Percentiles rank a stretch among this genome's conserved stretches.
These are phyloP conservation scores for Clivina fossor DNA, from an alignment of 2,888 invertebrate genomes.

Conservation along the genomic window DNA sequence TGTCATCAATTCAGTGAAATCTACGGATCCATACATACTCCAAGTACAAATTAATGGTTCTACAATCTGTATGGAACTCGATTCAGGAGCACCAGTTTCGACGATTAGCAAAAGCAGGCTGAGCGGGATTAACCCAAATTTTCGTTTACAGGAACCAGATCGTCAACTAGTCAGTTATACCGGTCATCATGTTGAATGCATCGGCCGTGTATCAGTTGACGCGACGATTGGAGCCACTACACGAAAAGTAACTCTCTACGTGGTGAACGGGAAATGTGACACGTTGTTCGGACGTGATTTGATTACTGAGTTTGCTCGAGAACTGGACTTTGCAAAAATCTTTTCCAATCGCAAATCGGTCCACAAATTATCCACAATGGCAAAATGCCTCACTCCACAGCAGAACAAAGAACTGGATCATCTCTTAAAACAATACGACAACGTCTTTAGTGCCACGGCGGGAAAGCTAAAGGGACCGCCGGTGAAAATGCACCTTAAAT, in stretches of 20 bases:
- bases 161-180: conserved; percentile 26
- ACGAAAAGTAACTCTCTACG: conserved; percentile 17
- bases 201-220: conserved; percentile 6
- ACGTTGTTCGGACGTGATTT: conserved; percentile 23
- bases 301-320: conserved; percentile 11
- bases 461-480: conserved; percentile 39
- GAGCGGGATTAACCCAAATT: conserved; percentile 11
- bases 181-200: conserved; percentile 20
- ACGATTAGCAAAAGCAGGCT: conserved; percentile 22
- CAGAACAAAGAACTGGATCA: conserved; percentile 13
- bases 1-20: conserved; percentile 5
- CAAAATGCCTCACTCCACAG: conserved; percentile 5
- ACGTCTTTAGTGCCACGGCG: conserved; percentile 38
- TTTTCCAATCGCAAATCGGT: background rate
- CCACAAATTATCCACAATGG: conserved; percentile 1
- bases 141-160: conserved; percentile 15
- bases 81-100: conserved; percentile 29
- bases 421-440: conserved; percentile 22
- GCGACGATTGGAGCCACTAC: conserved; percentile 15
- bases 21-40: conserved; percentile 8
- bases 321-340: conserved; percentile 1
- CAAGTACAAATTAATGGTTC: conserved; percentile 11
- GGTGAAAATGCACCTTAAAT: conserved; percentile 39
- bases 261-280: conserved; percentile 19
- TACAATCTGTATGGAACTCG: conserved; percentile 27